phyloP scores from a whole-genome alignment of 2,797 vertebrate genomes.

The Neosilurus hyrtlii region DNA sequence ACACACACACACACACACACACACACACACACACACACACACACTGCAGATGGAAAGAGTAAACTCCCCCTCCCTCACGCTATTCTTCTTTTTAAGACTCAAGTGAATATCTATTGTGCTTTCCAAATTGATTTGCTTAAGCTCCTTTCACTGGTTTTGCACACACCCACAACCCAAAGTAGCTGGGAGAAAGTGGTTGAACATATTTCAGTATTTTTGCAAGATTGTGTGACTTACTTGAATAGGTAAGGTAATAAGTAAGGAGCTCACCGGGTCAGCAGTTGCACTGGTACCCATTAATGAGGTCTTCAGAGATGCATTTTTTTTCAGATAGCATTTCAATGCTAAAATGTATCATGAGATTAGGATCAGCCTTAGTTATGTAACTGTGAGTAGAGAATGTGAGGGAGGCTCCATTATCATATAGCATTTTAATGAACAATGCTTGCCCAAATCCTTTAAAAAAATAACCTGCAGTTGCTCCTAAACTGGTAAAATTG shows the following conservation, averaged over 20 bases:
- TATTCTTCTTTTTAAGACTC: slow-evolving; percentile 67
- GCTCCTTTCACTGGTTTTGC: slow-evolving; percentile 22
- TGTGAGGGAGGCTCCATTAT: background rate
- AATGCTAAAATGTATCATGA: slow-evolving; percentile 21
- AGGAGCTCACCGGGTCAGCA: slow-evolving; percentile 81
- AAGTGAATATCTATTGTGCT: slow-evolving; percentile 79
- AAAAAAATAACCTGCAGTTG: background rate
- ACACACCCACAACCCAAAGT: slow-evolving; percentile 5
- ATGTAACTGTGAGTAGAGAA: slow-evolving; percentile 22
- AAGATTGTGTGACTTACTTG: slow-evolving; percentile 61
- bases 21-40: slow-evolving; percentile 64
- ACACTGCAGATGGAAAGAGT: slow-evolving; percentile 59
- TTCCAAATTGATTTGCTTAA: slow-evolving; percentile 73
- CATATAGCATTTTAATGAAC: background rate
- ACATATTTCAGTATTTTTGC: slow-evolving; percentile 69
- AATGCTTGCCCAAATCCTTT: background rate
- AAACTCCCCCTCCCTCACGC: slow-evolving; percentile 25
- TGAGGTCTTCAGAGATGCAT: slow-evolving; percentile 77
- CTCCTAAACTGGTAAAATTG: background rate
- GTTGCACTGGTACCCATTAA: slow-evolving; percentile 82
- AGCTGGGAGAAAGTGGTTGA: slow-evolving; percentile 57
- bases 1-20: background rate
- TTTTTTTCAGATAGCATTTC: slow-evolving; percentile 40
- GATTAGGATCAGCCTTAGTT: slow-evolving; percentile 23
- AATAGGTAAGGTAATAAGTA: slow-evolving; percentile 52